Evolutionary conservation across 2,113 vertebrate genomes (phyloP), one percentile per base, ranked within the genome.

Genomic region (Pseudopipra pipra): DNA sequence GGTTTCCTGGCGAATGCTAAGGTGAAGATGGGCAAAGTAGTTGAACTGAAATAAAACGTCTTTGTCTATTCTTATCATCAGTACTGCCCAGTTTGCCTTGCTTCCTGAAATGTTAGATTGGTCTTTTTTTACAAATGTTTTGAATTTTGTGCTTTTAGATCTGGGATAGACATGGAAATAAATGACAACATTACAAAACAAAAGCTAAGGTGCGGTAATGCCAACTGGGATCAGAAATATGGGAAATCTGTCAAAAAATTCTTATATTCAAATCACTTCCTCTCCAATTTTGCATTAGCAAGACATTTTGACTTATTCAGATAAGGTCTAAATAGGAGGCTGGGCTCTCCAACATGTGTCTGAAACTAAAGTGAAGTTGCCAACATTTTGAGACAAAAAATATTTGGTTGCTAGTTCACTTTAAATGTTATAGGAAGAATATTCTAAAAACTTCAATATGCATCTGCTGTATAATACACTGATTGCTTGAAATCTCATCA

Each of bases 281-380:
- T 72, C 20, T 65, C 16, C 25, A 62, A 2, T 70, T 73, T 51
- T 70, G 31, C 62, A 66, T 19, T 24, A 49, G 74, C 25, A 39
- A 79, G n/a, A 68, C 0, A 5, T 93, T 70, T 70, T 80, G n/a
- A 65, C 25, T 90, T 39, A n/a, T 51, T 91, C 55, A 54, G 16
- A n/a, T 66, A 80, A 86, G 24, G 8, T 77, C 6, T 90, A 51
- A 39, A 35, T 62, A 80, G 72, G 20, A 51, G 28, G 43, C 11
- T 76, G 33, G 28, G 4, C 10, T 66, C 15, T 82, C 49, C 5
- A 3, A 19, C 0, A 0, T 41, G 13, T 62, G 21, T 55, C 25
- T 25, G 44, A 80, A 88, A 55, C 2, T 11, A 31, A 82, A 78
- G 18, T 16, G 37, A 82, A 83, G 28, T 37, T 56, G 4, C 11